Evolutionary conservation across 2,888 invertebrate species (phyloP).

Genomic region (Glyphotaelius pellucidus): DNA sequence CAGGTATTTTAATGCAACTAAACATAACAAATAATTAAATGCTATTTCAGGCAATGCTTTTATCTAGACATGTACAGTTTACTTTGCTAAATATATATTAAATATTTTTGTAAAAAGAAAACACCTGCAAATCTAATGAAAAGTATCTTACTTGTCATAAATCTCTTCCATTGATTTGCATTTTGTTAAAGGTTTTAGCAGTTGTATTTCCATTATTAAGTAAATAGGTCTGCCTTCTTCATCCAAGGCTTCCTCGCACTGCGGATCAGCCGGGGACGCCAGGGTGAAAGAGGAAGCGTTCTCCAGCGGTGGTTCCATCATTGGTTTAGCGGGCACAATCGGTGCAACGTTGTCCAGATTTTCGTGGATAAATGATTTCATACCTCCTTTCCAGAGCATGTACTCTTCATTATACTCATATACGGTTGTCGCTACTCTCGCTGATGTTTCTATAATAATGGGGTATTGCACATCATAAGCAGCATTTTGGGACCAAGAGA

Average conservation of each 20-base stretch:
- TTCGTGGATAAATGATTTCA: conserved; percentile 20
- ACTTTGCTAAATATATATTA: background rate
- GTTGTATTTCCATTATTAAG: conserved; percentile 35
- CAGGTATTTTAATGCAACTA: too few relatives aligned
- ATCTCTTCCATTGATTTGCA: conserved; percentile 28
- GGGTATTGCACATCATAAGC: background rate
- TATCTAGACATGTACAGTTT: background rate
- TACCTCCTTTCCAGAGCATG: conserved; percentile 18
- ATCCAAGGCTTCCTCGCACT: background rate
- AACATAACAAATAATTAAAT: background rate
- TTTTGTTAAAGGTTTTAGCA: conserved; percentile 32
- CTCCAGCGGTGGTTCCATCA: background rate
- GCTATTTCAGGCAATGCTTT: background rate
- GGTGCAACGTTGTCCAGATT: background rate
- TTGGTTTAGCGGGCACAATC: background rate
- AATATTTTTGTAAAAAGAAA: background rate
- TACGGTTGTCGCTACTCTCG: conserved; percentile 32
- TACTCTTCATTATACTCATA: conserved; percentile 46
- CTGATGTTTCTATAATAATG: conserved; percentile 7
- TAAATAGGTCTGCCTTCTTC: conserved; percentile 39
- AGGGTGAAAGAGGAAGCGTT: background rate
- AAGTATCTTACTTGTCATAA: conserved; percentile 43
- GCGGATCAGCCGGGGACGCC: background rate
- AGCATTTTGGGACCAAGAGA: background rate
- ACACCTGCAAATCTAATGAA: background rate